Conservation (phyloP, 2,888 invertebrate genomes). For the Sclerodermus sp. region DNA sequence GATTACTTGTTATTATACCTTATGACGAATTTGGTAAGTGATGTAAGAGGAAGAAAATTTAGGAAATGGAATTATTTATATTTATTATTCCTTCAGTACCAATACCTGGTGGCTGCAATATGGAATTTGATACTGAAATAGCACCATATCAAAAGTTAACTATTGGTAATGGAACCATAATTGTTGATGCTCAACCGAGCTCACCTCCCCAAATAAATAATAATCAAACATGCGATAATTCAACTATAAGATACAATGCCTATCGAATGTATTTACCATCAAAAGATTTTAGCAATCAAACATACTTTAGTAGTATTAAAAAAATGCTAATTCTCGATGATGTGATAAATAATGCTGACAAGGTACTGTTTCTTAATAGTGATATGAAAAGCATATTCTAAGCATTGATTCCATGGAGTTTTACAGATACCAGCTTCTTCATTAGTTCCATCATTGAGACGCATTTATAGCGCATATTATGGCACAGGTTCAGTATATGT, state of each 20-base stretch:
- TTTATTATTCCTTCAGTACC: constrained; percentile 64
- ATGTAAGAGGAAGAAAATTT: background rate
- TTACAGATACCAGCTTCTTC: constrained; percentile 42
- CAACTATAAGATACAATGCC: constrained; percentile 59
- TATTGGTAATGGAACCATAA: constrained; percentile 56
- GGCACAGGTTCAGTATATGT: constrained; percentile 67
- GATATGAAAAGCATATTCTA: no score
- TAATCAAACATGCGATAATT: constrained; percentile 47
- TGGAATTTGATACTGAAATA: constrained; percentile 65
- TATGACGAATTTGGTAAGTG: constrained; percentile 60
- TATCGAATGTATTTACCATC: constrained; percentile 68
- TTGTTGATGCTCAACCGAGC: constrained; percentile 63
- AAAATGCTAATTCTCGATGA: constrained; percentile 65
- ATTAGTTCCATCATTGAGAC: constrained; percentile 50
- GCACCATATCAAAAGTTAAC: constrained; percentile 65
- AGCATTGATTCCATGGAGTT: background rate
- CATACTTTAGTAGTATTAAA: constrained; percentile 66
- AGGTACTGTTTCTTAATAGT: background rate
- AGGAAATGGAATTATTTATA: background rate
- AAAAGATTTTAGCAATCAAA: constrained; percentile 60
- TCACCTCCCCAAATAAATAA: constrained; percentile 41
- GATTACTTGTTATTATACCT: constrained; percentile 61
- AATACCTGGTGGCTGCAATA: constrained; percentile 78
- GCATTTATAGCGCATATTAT: constrained; percentile 64
- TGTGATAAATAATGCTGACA: constrained; percentile 60